phyloP scores from a whole-genome alignment of 1,140 invertebrate species.

The Kradibia gibbosae region DNA sequence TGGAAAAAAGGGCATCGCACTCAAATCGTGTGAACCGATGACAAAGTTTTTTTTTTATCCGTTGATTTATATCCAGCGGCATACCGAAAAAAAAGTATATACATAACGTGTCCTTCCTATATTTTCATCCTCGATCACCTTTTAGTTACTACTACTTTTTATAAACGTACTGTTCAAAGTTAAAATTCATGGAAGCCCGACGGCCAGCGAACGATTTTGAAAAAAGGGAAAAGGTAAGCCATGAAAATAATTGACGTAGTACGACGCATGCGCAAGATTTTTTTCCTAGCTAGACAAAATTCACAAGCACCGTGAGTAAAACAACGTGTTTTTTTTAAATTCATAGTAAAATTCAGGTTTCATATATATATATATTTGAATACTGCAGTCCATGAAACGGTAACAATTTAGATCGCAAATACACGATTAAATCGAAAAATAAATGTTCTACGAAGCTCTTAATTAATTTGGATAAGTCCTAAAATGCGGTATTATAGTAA shows the following conservation, averaged over 20 bases:
- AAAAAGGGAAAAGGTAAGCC: slow-evolving; percentile 15
- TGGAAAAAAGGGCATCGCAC: too few relatives aligned
- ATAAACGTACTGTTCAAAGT: slow-evolving; percentile 52
- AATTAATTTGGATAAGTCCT: too few relatives aligned
- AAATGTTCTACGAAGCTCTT: too few relatives aligned
- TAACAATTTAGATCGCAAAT: slow-evolving; percentile 10
- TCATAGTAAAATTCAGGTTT: background rate
- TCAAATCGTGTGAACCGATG: slow-evolving; percentile 47
- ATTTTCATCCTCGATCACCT: slow-evolving; percentile 15
- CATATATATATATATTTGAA: background rate
- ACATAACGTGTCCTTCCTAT: slow-evolving; percentile 56
- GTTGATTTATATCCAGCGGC: slow-evolving; percentile 44
- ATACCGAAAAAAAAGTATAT: slow-evolving; percentile 59
- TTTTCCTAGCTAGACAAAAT: background rate
- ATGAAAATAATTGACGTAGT: slow-evolving; percentile 20
- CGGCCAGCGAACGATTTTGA: slow-evolving; percentile 53
- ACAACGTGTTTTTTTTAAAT: background rate
- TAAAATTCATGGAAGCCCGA: slow-evolving; percentile 64
- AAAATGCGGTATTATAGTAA: too few relatives aligned
- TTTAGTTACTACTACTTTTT: slow-evolving; percentile 37
- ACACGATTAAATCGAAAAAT: background rate
- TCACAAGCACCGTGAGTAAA: background rate
- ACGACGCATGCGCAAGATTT: background rate
- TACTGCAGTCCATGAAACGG: background rate
- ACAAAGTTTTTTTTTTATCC: slow-evolving; percentile 63